phyloP scores from a whole-genome alignment of 1,140 invertebrate species.

The Stenopsyche tienmushanensis region DNA sequence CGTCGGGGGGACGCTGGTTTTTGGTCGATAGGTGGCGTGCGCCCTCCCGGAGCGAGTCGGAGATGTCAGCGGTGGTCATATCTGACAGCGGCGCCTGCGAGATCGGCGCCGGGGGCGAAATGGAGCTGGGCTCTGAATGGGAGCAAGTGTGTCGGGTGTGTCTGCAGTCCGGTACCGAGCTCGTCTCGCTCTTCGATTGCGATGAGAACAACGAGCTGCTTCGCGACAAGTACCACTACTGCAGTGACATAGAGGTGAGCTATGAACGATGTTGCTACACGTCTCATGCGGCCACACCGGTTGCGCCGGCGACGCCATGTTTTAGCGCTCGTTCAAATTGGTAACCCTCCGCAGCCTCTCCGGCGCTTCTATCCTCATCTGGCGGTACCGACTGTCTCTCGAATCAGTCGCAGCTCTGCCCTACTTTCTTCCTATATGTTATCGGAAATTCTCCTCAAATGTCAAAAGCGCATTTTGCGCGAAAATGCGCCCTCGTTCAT shows the following conservation, averaged over 20 bases:
- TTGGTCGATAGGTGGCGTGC: background rate
- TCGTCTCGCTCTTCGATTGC: conserved; percentile 58
- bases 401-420: background rate
- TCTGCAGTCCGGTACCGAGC: conserved; percentile 54
- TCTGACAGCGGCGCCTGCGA: background rate
- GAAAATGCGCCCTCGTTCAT: too few species aligned
- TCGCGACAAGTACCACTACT: conserved; percentile 58
- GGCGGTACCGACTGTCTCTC: too few species aligned
- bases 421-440: background rate
- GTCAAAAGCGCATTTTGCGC: too few species aligned
- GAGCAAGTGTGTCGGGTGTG: conserved; percentile 60
- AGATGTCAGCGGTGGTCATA: background rate
- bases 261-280: too few species aligned
- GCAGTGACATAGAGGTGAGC: conserved; percentile 56
- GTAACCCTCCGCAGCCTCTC: background rate
- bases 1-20: too few species aligned
- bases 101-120: background rate
- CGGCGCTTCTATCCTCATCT: background rate
- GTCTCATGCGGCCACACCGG: conserved; percentile 12
- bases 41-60: background rate
- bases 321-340: too few species aligned
- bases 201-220: conserved; percentile 59
- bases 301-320: conserved; percentile 1
- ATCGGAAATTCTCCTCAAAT: background rate
- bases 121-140: conserved; percentile 47